Evolutionary conservation across 2,888 invertebrate genomes (phyloP), one percentile per base, ranked within the genome.

Genomic region (Argyresthia albistria): DNA sequence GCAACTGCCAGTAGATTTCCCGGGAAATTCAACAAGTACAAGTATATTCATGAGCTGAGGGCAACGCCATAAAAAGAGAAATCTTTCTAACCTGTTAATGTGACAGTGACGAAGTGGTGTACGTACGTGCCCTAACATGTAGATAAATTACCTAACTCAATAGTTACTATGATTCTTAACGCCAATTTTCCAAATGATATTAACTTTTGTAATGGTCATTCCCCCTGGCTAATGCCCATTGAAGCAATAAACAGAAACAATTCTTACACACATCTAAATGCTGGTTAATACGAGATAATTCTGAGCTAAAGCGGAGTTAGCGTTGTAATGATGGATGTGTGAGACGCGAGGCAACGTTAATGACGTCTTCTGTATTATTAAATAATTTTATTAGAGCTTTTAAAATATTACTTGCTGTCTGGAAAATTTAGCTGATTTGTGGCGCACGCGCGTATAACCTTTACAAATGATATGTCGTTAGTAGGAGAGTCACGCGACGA

Each of bases 301-400:
- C 52, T 35, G 25, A 46, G 51, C 47, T 53, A 53, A 51, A 35
- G 12, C 45, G 46, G 37, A 37, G 43, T 37, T 36, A 36, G 49
- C 42, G 16, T 35, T 35, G 37, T 55, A 51, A 55, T 53, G 39
- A 53, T 51, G 50, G 49, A 46, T 51, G 35, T 50, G 49, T 52
- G 37, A 25, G 48, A 11, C 46, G 35, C 42, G 15, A 43, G 35
- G 37, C 37, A 50, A 46, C 50, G 46, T 50, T 54, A 56, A 54
- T 54, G 46, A 50, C 46, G 49, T 52, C 16, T 56, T 52, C 52
- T 46, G 49, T 51, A 52, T 52, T 50, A 52, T 56, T 52, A 57
- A 54, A 56, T 46, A 39, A 37, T 52, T 52, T 52, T 46, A 36
- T 52, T 52, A 36, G 35, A 37, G 14, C 14, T 36, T 47, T 47